A percentile compares a stretch with the other conserved stretches of the same genome.
These are phyloP conservation scores for Porites evermanni DNA, from an alignment of 92 coral and sea anemone genomes.

Conservation along the genomic window DNA sequence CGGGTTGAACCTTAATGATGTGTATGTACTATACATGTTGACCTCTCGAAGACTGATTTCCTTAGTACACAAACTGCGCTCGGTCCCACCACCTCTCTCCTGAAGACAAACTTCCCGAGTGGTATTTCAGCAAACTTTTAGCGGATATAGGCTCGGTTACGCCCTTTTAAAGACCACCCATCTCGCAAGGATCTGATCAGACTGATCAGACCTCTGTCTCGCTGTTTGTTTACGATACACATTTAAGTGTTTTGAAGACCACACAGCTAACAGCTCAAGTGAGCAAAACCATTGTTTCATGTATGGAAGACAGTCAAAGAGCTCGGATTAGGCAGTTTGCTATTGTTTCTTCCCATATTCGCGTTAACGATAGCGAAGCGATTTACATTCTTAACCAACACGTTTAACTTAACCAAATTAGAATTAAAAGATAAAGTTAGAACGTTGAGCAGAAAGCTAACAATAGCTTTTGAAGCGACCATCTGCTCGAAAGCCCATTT, in stretches of 20 bases:
- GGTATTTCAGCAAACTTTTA: constrained; percentile 45
- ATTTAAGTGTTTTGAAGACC: constrained; percentile 71
- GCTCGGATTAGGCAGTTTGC: constrained; percentile 42
- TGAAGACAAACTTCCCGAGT: constrained; percentile 31
- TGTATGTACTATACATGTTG: constrained; percentile 19
- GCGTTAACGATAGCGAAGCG: neutral
- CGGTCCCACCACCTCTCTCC: neutral
- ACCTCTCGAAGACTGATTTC: neutral
- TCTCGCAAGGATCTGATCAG: constrained; percentile 18
- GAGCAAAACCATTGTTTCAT: constrained; percentile 26
- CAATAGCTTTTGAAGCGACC: constrained; percentile 45
- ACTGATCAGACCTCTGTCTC: constrained; percentile 53
- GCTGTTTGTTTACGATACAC: constrained; percentile 76
- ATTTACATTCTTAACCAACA: constrained; percentile 10
- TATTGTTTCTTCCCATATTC: constrained; percentile 36
- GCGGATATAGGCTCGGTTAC: constrained; percentile 49
- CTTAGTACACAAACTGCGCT: neutral
- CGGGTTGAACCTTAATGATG: constrained; percentile 28
- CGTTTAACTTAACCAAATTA: constrained; percentile 27
- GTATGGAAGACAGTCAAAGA: constrained; percentile 26
- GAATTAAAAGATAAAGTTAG: neutral
- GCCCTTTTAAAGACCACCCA: constrained; percentile 40
- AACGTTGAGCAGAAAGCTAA: neutral
- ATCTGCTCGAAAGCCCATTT: constrained; percentile 57
- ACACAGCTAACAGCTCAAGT: constrained; percentile 54